phyloP scores from a whole-genome alignment of 1,140 invertebrate genomes.

The Cotesia glomerata region DNA sequence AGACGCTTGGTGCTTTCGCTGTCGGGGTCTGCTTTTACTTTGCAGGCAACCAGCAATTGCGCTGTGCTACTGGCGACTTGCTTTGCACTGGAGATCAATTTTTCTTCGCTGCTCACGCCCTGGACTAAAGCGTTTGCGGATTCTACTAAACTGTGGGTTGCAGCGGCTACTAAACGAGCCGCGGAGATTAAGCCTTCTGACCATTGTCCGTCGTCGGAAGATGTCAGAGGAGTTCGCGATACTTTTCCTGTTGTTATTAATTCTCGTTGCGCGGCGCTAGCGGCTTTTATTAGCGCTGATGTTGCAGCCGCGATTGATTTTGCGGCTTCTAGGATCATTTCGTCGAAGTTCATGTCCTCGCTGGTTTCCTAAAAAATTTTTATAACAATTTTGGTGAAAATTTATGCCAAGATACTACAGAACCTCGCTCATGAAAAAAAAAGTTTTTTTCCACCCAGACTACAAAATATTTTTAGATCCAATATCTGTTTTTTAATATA shows the following conservation, averaged over 20 bases:
- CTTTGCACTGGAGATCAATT: constrained; percentile 95
- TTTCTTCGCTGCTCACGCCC: constrained; percentile 92
- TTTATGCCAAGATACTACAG: too few relatives aligned
- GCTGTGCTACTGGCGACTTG: constrained; percentile 97
- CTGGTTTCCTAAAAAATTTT: constrained; percentile 77
- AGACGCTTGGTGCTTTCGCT: constrained; percentile 92
- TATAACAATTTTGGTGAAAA: too few relatives aligned
- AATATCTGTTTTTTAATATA: too few relatives aligned
- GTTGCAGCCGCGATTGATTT: constrained; percentile 98
- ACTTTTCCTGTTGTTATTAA: constrained; percentile 83
- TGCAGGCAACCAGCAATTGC: constrained; percentile 95
- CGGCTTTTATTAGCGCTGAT: constrained; percentile 93
- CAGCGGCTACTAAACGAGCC: constrained; percentile 92
- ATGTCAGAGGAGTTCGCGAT: constrained; percentile 76
- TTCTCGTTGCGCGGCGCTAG: constrained; percentile 93
- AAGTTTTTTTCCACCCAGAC: too few relatives aligned
- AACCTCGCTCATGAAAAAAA: too few relatives aligned
- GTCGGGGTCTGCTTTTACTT: constrained; percentile 95
- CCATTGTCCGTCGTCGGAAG: constrained; percentile 97
- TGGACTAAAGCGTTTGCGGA: constrained; percentile 96
- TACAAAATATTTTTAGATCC: too few relatives aligned
- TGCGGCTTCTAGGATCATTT: constrained; percentile 97
- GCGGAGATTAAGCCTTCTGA: constrained; percentile 97
- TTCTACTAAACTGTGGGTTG: constrained; percentile 96
- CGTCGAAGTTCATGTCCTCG: constrained; percentile 95